These are phyloP conservation scores for Calliopum simillimum DNA, from an alignment of 2,888 invertebrate genomes.

Conservation along the genomic window DNA sequence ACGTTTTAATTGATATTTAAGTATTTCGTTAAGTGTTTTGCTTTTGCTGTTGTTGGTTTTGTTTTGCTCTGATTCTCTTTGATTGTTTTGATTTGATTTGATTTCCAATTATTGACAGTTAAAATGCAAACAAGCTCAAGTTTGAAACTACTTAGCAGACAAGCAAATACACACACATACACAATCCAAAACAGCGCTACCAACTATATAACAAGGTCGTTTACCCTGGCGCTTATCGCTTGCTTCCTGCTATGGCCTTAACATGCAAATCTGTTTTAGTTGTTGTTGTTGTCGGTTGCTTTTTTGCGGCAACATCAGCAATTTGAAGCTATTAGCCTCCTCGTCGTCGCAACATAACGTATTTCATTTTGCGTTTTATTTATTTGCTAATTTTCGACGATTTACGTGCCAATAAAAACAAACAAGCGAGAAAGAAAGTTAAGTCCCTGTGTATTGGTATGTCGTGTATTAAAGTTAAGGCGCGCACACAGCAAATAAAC, in stretches of 20 bases:
- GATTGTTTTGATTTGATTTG: too few relatives aligned
- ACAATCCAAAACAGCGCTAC: too few relatives aligned
- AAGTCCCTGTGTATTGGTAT: not conserved
- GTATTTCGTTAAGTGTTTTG: too few relatives aligned
- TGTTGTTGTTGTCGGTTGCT: not conserved
- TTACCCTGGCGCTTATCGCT: not conserved
- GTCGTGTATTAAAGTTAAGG: not conserved
- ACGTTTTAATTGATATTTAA: not conserved
- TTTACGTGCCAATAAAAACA: slow-evolving; percentile 33
- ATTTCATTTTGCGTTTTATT: slow-evolving; percentile 19
- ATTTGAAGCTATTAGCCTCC: slow-evolving; percentile 6
- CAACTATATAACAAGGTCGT: too few relatives aligned
- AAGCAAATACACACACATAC: not conserved
- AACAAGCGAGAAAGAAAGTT: not conserved
- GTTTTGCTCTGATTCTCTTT: too few relatives aligned
- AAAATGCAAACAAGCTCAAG: too few relatives aligned
- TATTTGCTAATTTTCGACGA: slow-evolving; percentile 21
- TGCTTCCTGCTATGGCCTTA: not conserved
- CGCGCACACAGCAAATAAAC: not conserved
- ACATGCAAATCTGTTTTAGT: slow-evolving; percentile 24
- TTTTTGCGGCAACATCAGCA: not conserved
- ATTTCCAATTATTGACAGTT: too few relatives aligned
- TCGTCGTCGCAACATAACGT: not conserved
- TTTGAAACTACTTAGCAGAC: not conserved
- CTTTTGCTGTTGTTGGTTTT: too few relatives aligned